Percentiles rank a stretch among this genome's conserved stretches.
Conservation (phyloP, 2,888 invertebrate species). For the Drosophila stalkeri region DNA sequence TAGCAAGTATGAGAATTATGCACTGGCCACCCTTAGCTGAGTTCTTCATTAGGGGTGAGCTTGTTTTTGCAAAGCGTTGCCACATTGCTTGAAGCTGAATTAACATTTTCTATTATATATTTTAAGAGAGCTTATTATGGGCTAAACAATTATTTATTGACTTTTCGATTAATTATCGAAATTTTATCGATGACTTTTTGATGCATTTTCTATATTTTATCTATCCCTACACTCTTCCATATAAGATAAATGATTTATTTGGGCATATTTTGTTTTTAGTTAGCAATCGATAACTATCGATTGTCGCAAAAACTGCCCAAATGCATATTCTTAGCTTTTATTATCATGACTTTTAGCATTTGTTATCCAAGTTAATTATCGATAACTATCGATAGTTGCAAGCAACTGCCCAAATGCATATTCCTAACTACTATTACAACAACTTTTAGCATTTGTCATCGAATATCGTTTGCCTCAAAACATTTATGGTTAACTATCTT, state of each 20-base stretch:
- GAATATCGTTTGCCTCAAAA: too few species aligned
- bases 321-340: neutral
- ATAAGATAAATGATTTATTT: too few species aligned
- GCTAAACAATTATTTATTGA: too few species aligned
- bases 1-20: conserved; percentile 15
- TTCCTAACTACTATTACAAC: neutral
- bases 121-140: too few species aligned
- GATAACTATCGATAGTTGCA: neutral
- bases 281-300: neutral
- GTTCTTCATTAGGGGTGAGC: conserved; percentile 14
- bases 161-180: neutral
- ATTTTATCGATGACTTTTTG: neutral
- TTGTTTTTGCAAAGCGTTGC: conserved; percentile 21
- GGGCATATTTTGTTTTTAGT: too few species aligned
- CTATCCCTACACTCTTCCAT: too few species aligned
- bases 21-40: conserved; percentile 27
- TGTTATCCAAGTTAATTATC: neutral
- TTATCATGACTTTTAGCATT: neutral
- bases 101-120: too few species aligned
- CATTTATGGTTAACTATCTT: too few species aligned
- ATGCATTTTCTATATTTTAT: too few species aligned
- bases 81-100: conserved; percentile 7
- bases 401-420: neutral
- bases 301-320: neutral
- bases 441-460: too few species aligned